Percentiles rank a stretch among this genome's conserved stretches.
Evolutionary conservation across 2,113 vertebrate species (phyloP).

Genomic region (Noturus placidus): DNA sequence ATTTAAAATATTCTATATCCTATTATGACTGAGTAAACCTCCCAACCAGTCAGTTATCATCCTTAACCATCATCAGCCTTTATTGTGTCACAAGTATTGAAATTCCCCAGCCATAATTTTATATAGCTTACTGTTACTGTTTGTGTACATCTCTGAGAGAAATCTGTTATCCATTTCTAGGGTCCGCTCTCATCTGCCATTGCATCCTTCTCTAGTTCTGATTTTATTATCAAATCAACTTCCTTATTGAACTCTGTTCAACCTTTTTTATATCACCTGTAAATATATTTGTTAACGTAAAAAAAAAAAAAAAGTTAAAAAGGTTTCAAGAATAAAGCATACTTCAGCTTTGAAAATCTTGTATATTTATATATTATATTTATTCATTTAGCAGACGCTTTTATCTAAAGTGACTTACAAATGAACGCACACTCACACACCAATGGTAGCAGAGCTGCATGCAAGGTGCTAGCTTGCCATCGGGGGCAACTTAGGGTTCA

Average conservation of each 20-base stretch:
- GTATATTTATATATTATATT: too few species aligned
- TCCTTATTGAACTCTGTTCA: constrained; percentile 1
- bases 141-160: not conserved
- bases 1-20: not conserved
- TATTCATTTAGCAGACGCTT: too few species aligned
- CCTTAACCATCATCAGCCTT: not conserved
- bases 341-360: not conserved
- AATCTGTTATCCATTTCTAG: constrained; percentile 22
- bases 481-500: too few species aligned
- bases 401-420: too few species aligned
- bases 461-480: too few species aligned
- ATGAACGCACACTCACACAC: too few species aligned
- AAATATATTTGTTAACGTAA: not conserved
- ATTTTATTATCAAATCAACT: not conserved
- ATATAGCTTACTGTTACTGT: constrained; percentile 17
- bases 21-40: constrained; percentile 19
- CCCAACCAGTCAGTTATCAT: not conserved
- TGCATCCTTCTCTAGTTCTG: not conserved
- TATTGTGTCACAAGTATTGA: not conserved
- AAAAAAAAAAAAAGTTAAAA: not conserved
- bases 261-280: not conserved
- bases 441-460: too few species aligned
- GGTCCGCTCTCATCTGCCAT: constrained; percentile 6
- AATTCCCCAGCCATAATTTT: constrained; percentile 15
- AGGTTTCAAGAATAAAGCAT: constrained; percentile 2